Conservation (phyloP, 2,797 vertebrate genomes). For the Parambassis ranga region DNA sequence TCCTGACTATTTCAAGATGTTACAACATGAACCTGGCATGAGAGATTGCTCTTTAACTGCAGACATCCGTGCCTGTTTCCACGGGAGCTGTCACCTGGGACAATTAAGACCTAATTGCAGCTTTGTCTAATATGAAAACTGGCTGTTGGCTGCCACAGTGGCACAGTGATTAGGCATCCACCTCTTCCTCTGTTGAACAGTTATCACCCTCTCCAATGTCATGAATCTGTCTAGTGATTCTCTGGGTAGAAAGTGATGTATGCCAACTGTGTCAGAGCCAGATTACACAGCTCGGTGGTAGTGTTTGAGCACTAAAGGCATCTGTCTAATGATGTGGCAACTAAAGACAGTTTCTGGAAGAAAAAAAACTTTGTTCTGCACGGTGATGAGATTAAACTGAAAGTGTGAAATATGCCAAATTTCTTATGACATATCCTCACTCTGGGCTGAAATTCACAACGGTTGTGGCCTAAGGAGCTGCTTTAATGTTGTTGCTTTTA, state of each 20-base stretch:
- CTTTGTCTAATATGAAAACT: conserved; percentile 58
- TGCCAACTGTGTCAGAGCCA: conserved; percentile 57
- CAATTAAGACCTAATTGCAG: conserved; percentile 54
- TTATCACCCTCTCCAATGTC: conserved; percentile 45
- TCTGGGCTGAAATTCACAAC: conserved; percentile 18
- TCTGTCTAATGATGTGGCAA: conserved; percentile 62
- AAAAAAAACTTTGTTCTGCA: conserved; percentile 25
- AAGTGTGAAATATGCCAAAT: conserved; percentile 45
- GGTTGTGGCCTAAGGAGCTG: conserved; percentile 3
- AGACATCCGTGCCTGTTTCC: conserved; percentile 40
- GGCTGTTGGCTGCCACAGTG: conserved; percentile 50
- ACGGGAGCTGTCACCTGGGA: conserved; percentile 49
- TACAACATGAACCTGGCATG: background rate
- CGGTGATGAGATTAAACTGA: conserved; percentile 41
- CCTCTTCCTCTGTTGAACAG: conserved; percentile 50
- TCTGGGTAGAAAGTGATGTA: conserved; percentile 46
- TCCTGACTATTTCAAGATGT: conserved; percentile 3
- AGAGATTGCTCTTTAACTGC: conserved; percentile 25
- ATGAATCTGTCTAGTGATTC: conserved; percentile 46
- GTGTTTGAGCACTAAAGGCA: conserved; percentile 53
- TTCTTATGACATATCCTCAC: conserved; percentile 24
- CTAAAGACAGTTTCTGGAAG: conserved; percentile 35
- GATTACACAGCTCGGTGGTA: conserved; percentile 66
- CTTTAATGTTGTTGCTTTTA: conserved; percentile 12
- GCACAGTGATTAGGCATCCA: conserved; percentile 53